phyloP scores from a whole-genome alignment of 2,113 vertebrate genomes.

The Dasyprocta punctata region DNA sequence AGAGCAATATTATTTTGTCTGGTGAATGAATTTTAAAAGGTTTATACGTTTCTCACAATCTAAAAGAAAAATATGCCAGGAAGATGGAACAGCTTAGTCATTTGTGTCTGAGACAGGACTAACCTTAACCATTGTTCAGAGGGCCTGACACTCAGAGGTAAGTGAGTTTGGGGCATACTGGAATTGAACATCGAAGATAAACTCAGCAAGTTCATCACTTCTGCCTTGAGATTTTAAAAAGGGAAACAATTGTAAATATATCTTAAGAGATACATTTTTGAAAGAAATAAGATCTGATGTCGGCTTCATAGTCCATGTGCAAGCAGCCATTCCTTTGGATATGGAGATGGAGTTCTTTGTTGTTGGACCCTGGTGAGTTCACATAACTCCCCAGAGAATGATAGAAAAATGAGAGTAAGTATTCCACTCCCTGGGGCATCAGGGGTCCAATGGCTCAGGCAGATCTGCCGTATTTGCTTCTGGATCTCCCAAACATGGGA shows the following conservation, averaged over 20 bases:
- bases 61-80: conserved; percentile 82
- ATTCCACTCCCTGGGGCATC: background rate
- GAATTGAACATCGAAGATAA: background rate
- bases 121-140: background rate
- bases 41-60: conserved; percentile 76
- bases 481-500: background rate
- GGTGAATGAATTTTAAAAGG: conserved; percentile 72
- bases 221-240: background rate
- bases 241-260: background rate
- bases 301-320: background rate
- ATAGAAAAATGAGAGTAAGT: background rate
- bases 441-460: no score
- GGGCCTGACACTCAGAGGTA: conserved; percentile 57
- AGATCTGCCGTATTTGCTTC: background rate
- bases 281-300: conserved; percentile 1
- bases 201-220: background rate
- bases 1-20: conserved; percentile 70
- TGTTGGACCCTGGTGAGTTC: background rate
- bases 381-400: background rate
- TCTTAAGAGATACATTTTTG: background rate
- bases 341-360: background rate
- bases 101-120: background rate
- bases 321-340: background rate
- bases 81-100: conserved; percentile 46
- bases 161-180: background rate